A percentile compares a stretch with the other conserved stretches of the same genome.
phyloP scores from a whole-genome alignment of 2,888 invertebrate genomes.

The Drosophila borealis region DNA sequence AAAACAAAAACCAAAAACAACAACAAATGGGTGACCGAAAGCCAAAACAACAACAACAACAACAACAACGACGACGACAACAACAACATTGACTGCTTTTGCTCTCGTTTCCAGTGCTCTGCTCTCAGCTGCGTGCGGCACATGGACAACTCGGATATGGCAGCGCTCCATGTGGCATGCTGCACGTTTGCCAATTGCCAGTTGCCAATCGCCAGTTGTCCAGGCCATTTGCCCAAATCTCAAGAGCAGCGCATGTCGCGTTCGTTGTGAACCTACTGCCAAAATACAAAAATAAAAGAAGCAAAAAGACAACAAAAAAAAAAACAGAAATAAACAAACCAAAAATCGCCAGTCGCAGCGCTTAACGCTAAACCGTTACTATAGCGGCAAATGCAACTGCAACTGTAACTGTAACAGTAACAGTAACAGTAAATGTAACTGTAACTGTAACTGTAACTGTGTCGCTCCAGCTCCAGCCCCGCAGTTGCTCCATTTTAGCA shows the following conservation, averaged over 20 bases:
- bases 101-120: slow-evolving; percentile 67
- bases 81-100: slow-evolving; percentile 58
- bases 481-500: slow-evolving; percentile 54
- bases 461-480: slow-evolving; percentile 23
- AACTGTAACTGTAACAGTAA: slow-evolving; percentile 25
- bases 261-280: slow-evolving; percentile 71
- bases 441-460: slow-evolving; percentile 20
- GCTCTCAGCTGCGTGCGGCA: slow-evolving; percentile 65
- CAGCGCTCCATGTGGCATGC: slow-evolving; percentile 38
- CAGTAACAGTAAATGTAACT: slow-evolving; percentile 19
- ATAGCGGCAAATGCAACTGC: slow-evolving; percentile 30
- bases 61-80: slow-evolving; percentile 9
- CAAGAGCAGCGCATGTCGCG: slow-evolving; percentile 63
- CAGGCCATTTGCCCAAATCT: slow-evolving; percentile 30
- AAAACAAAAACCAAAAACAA: slow-evolving; percentile 55
- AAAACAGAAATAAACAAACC: slow-evolving; percentile 29
- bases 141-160: slow-evolving; percentile 57
- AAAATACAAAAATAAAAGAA: slow-evolving; percentile 23
- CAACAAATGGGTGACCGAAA: slow-evolving; percentile 31
- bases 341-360: slow-evolving; percentile 58
- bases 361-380: slow-evolving; percentile 40
- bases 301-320: slow-evolving; percentile 18
- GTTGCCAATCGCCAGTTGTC: slow-evolving; percentile 1
- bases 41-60: slow-evolving; percentile 19
- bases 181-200: slow-evolving; percentile 25